Percentiles rank a stretch among this genome's conserved stretches.
Evolutionary conservation across 2,797 vertebrate species (phyloP).

Genomic region (Hafferia zeledoni): DNA sequence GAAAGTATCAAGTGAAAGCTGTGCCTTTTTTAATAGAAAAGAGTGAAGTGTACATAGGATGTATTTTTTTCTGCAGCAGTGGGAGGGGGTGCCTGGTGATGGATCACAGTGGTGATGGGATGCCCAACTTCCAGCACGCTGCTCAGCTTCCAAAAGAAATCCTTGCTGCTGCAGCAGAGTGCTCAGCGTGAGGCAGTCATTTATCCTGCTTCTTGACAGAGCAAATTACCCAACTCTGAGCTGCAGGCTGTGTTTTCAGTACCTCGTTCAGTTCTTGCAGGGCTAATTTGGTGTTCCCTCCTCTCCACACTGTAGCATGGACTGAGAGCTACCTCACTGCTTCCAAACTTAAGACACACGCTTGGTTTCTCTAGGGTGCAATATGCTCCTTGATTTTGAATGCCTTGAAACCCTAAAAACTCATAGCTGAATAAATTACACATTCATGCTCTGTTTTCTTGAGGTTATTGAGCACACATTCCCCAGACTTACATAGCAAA

Average conservation of each 20-base stretch:
- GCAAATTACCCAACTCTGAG: not conserved
- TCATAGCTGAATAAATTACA: not conserved
- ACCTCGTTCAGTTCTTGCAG: not conserved
- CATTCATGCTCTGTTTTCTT: not conserved
- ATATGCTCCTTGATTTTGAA: accelerated
- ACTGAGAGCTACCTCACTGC: not conserved
- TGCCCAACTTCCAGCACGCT: not conserved
- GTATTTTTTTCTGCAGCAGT: not conserved
- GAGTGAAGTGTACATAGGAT: not conserved
- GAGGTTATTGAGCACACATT: not conserved
- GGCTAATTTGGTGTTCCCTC: not conserved
- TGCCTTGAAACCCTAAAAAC: not conserved
- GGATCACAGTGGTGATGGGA: not conserved
- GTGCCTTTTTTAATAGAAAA: slow-evolving; percentile 1
- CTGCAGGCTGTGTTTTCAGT: not conserved
- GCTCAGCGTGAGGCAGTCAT: slow-evolving; percentile 1
- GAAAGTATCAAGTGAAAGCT: slow-evolving; percentile 24
- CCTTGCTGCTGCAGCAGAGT: not conserved
- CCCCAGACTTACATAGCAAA: not conserved
- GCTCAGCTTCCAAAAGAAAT: not conserved
- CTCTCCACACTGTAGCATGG: not conserved
- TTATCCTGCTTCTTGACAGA: slow-evolving; percentile 23
- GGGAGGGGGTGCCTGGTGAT: not conserved
- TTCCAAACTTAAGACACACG: not conserved
- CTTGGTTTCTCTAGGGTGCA: not conserved